Evolutionary conservation across 2,797 vertebrate species (phyloP).

Genomic region (Lophius americanus): DNA sequence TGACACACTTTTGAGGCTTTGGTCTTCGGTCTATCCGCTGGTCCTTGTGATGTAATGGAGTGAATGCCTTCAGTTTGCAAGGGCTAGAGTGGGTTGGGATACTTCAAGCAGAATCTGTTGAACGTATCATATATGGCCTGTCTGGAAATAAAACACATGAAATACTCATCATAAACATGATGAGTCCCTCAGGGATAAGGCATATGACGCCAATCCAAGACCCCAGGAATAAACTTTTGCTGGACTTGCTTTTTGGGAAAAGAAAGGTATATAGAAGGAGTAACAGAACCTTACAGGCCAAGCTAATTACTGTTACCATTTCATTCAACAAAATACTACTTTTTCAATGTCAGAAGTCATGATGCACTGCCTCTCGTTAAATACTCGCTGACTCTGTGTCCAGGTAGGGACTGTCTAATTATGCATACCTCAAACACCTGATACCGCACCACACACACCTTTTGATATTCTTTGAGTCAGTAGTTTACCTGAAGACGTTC

Average conservation of each 20-base stretch:
- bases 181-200: no score
- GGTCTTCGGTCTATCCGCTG: background rate
- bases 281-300: no score
- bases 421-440: background rate
- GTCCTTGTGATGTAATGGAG: background rate
- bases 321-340: no score
- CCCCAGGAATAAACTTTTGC: background rate
- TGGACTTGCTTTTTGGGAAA: no score
- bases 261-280: no score
- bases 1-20: no score
- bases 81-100: constrained; percentile 73
- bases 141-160: constrained; percentile 68
- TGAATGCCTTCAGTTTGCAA: background rate
- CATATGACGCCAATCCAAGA: background rate
- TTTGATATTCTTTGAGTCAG: background rate
- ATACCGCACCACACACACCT: background rate
- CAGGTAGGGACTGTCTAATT: background rate
- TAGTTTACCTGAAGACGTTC: constrained; percentile 90
- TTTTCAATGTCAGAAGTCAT: no score
- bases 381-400: no score
- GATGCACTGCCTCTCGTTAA: no score
- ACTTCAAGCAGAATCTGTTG: constrained; percentile 91
- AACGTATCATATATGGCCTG: constrained; percentile 96
- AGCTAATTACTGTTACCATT: no score
- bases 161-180: no score